Conservation (phyloP, 2,888 invertebrate genomes). For the Drosophila leonis region DNA sequence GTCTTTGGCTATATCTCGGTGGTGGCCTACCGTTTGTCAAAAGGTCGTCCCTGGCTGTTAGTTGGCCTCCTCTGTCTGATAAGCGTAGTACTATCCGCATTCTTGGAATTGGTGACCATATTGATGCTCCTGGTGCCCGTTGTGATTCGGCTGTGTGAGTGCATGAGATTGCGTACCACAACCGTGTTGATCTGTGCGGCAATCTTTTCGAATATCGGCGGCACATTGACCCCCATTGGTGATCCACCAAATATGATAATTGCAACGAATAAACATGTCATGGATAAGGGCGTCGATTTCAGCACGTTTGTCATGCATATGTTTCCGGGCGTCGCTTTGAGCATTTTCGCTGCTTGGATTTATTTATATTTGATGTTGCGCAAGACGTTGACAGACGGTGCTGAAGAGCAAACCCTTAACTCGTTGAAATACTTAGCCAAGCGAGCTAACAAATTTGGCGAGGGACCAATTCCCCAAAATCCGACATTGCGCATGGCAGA, state of each 20-base stretch:
- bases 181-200: constrained; percentile 94
- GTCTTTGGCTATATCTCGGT: constrained; percentile 91
- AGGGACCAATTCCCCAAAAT: constrained; percentile 85
- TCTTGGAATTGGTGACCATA: constrained; percentile 92
- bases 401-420: constrained; percentile 89
- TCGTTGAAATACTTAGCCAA: constrained; percentile 94
- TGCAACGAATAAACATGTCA: constrained; percentile 69
- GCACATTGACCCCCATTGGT: constrained; percentile 95
- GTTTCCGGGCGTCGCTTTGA: constrained; percentile 88
- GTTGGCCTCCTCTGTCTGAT: constrained; percentile 90
- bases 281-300: constrained; percentile 89
- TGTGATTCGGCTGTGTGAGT: constrained; percentile 93
- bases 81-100: constrained; percentile 89
- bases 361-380: constrained; percentile 89
- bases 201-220: constrained; percentile 95
- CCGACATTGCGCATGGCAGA: constrained; percentile 90
- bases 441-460: constrained; percentile 84
- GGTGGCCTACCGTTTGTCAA: constrained; percentile 88
- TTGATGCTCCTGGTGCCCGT: constrained; percentile 91
- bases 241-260: constrained; percentile 90
- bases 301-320: constrained; percentile 92
- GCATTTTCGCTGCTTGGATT: constrained; percentile 87
- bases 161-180: constrained; percentile 93
- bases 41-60: constrained; percentile 90
- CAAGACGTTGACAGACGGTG: constrained; percentile 87